Base-by-base conservation (phyloP, 2,113 vertebrate species). In the Poecilia latipinna region DNA sequence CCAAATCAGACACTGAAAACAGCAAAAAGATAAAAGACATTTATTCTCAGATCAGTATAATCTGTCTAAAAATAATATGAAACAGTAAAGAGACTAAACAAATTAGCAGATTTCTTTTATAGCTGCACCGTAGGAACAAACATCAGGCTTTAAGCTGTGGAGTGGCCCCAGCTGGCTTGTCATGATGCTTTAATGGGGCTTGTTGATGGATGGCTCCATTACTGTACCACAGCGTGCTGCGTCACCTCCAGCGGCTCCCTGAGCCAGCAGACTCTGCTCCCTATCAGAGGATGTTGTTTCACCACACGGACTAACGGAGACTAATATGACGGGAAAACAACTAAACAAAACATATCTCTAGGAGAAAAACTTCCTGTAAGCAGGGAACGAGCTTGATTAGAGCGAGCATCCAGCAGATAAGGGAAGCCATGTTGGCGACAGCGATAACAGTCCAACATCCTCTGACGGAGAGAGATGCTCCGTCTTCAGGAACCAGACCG, bases 161-260 rank as follows among this genome's bases (percentile, higher is more conserved):
- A 83, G 77, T 83, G 82, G 83, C 87, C 91, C 91, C 90, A 84
- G 91, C 87, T 87, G 88, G 86, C 80, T 82, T 93, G 88, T 91
- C 88, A 87, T 75, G 84, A 83, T 89, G 90, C 88, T 92, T 89
- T 90, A 90, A 90, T 90, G 86, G 89, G 60, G 65, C 78, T 67
- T 66, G 88, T 84, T 94, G 93, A 95, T 93, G 78, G 86, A 94
- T 94, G 90, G 89, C 83, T 92, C 91, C 82, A 93, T 93, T 93
- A 93, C 89, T 90, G 85, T 90, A 89, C 83, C 74, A 7, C 85
- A 78, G 76, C 83, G 77, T 92, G 90, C 89, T 88, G 89, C 85
- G 89, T 90, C 89, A 93, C 91, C 85, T 87, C 86, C 91, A 93
- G 92, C 90, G 92, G 92, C 83, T 89, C 74, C 61, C 80, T 35